These are phyloP conservation scores for Coecobrya sp. DNA, from an alignment of 2,888 invertebrate species.

Conservation along the genomic window DNA sequence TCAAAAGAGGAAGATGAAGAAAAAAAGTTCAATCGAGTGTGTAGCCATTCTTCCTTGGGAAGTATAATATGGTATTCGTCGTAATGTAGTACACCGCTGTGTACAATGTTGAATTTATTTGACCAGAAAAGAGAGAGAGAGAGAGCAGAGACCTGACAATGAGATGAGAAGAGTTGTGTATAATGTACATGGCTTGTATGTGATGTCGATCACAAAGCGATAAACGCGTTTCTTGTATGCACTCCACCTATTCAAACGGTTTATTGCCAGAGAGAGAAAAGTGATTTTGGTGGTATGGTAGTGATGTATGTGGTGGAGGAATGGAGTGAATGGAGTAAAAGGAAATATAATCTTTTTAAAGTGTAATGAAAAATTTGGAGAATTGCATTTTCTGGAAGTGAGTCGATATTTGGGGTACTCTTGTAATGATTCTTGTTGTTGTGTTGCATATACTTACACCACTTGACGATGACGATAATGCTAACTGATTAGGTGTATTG, in stretches of 20 bases:
- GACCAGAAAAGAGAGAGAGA: background rate
- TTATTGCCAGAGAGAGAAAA: slow-evolving; percentile 1
- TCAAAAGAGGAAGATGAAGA: background rate
- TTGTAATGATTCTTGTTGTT: background rate
- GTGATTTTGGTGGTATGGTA: background rate
- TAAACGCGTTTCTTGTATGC: slow-evolving; percentile 2
- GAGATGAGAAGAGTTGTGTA: slow-evolving; percentile 19
- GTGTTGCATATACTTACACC: too few relatives aligned
- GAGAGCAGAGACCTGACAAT: slow-evolving; percentile 25
- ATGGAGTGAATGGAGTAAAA: background rate
- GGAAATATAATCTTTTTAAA: background rate
- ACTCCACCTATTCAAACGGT: slow-evolving; percentile 18
- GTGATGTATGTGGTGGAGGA: background rate
- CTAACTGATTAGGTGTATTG: background rate
- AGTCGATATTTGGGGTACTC: background rate
- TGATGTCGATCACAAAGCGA: slow-evolving; percentile 39
- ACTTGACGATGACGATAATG: slow-evolving; percentile 12
- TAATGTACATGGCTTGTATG: background rate
- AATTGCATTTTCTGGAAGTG: background rate
- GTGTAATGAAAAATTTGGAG: slow-evolving; percentile 9
- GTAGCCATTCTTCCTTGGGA: background rate
- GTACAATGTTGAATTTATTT: slow-evolving; percentile 5
- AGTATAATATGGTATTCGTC: background rate
- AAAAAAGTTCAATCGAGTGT: slow-evolving; percentile 27
- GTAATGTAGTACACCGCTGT: background rate